These are phyloP conservation scores for Andrena praecox DNA, from an alignment of 2,888 invertebrate genomes.

Conservation along the genomic window DNA sequence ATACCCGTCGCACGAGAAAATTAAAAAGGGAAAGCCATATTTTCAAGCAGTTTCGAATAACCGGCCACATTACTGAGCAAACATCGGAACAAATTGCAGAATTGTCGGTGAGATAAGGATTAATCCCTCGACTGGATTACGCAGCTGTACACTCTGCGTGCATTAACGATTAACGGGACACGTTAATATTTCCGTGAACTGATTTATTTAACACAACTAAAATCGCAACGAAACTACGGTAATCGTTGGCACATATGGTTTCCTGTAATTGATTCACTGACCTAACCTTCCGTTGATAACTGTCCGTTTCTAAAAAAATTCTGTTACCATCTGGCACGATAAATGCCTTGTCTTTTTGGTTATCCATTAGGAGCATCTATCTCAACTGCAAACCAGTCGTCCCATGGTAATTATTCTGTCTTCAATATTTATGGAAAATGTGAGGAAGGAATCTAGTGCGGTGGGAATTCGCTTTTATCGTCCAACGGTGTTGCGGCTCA, in stretches of 20 bases:
- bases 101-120: conserved; percentile 2
- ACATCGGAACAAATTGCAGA: not conserved
- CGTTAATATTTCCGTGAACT: not conserved
- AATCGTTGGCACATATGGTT: conserved; percentile 22
- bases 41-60: too few species aligned
- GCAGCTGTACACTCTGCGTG: not conserved
- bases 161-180: too few species aligned
- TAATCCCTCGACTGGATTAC: not conserved
- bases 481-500: not conserved
- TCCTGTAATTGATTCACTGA: conserved; percentile 52
- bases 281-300: conserved; percentile 57
- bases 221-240: not conserved
- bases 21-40: not conserved
- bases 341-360: not conserved
- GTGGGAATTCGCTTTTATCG: not conserved
- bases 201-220: not conserved
- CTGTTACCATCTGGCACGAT: not conserved
- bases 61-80: too few species aligned
- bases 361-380: not conserved
- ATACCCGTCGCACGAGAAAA: not conserved
- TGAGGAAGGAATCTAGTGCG: not conserved
- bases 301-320: not conserved
- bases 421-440: not conserved
- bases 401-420: not conserved
- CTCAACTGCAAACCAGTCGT: not conserved